Evolutionary conservation across 2,888 invertebrate genomes (phyloP).

Genomic region (Schrankia costaestrigalis): DNA sequence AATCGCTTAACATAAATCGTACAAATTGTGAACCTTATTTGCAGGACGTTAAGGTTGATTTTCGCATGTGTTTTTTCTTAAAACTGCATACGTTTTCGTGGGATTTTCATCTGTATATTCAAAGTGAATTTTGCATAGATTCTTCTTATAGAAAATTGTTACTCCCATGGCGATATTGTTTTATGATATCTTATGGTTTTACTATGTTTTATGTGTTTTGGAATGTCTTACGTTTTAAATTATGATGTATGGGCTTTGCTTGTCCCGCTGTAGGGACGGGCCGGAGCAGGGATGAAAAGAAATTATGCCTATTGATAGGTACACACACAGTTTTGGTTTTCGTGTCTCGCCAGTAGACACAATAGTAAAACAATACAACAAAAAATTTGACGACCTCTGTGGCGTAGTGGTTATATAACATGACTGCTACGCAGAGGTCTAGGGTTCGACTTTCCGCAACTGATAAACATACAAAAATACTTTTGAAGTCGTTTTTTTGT

Average conservation of each 20-base stretch:
- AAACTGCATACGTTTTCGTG: not conserved
- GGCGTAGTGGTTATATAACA: no score
- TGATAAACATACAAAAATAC: no score
- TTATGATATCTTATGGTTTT: slow-evolving; percentile 17
- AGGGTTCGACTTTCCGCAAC: no score
- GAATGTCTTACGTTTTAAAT: slow-evolving; percentile 5
- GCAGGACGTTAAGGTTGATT: fast-evolving
- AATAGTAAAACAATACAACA: no score
- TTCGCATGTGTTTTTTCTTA: not conserved
- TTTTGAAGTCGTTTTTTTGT: no score
- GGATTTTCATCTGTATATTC: slow-evolving; percentile 9
- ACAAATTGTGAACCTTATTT: not conserved
- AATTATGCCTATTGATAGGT: no score
- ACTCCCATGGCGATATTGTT: slow-evolving; percentile 19
- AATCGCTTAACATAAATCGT: not conserved
- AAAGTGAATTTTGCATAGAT: slow-evolving; percentile 24
- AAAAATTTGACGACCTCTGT: no score
- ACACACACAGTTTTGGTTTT: no score
- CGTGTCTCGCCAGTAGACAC: no score
- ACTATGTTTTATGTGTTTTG: slow-evolving; percentile 22
- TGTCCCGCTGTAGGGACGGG: no score
- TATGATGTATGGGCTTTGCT: slow-evolving; percentile 9
- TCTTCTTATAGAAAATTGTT: slow-evolving; percentile 26
- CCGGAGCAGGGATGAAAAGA: no score
- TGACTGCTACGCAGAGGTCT: no score